Base-by-base conservation (phyloP, 2,797 vertebrate genomes). In the Cephalopachus bancanus region DNA sequence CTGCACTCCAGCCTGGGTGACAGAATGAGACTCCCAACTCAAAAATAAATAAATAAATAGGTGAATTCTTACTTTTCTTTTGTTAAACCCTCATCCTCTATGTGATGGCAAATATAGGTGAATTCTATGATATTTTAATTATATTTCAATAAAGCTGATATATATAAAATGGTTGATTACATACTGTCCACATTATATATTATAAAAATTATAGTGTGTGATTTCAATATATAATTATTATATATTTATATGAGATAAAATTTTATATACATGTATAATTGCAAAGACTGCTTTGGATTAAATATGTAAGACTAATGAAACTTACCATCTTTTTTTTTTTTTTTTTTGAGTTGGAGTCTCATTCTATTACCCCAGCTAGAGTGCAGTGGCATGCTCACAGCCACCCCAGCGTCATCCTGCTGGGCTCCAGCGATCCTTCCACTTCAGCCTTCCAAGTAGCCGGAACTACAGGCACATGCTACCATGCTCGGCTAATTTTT, bases 281-380 rank as follows among this genome's bases (percentile, higher is more conserved):
- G 59, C 19, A 75, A 83, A 84, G 24, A 84, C 28, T 69, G 14
- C 24, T 89, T 95, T 88, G 53, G 17, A 64, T 44, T 65, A 72
- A 93, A 74, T 44, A 67, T 60, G 16, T 65, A 89, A 71, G 1
- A 10, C 72, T 88, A 83, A 89, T 69, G 72, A 89, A 92, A 81
- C 4, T 16, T 28, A 80, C 59, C 11, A 26, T 88, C 30, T 84
- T 93, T 91, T 72, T 44, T 44, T 44, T 72, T 44, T 44, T 44
- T 44, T 44, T 44, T 44, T 44, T 44, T 44, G 44, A 44, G 44
- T 44, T 44, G 44, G 44, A 44, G 44, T 44, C 44, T 44, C 44
- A 44, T 44, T 44, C 44, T 44, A 44, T 44, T 44, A 7, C 6
- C 44, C 44, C 44, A 44, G 44, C 44, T 44, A 44, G 44, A 44